Evolutionary conservation across 2,888 invertebrate genomes (phyloP), one percentile per base, ranked within the genome.

Genomic region (Dolichopus griseipennis): DNA sequence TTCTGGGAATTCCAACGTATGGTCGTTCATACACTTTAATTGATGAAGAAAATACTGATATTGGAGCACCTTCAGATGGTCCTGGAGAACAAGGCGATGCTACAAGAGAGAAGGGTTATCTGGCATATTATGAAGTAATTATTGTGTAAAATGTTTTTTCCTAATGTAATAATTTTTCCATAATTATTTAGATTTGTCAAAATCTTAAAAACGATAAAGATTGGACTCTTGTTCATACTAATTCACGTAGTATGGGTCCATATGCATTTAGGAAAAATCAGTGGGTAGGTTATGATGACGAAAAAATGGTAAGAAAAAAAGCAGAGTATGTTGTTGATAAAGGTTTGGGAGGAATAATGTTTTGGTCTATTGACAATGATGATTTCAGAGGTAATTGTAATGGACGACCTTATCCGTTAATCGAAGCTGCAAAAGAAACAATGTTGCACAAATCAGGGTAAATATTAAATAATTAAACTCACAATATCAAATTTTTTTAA

Each of bases 211-310:
- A 90, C 34, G 89, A 90, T 66, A 74, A 78, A 4, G 87, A 87
- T 0, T 96, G 95, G 95, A 88, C 86, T 21, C 90, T 95, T 9
- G 88, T 90, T 72, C 87, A 92, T 71, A 92, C 93, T 0, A 90
- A 93, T 80, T 85, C 89, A 0, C 86, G 87, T 37, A 90, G 90
- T 0, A 91, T 95, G 89, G 95, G 94, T 0, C 96, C 97, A 0
- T 95, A 93, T 75, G 95, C 95, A 2, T 92, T 84, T 79, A 88
- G 87, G 72, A 92, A 87, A 27, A 90, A 94, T 80, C 95, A 95
- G 80, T 96, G 95, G 95, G 95, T 95, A 1, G 94, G 95, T 0
- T 95, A 93, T 77, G 95, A 95, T 76, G 95, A 95, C 75, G 88
- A 91, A 72, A 87, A 88, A 12, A 93, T 93, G 65, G 92, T 92